Evolutionary conservation across 2,113 vertebrate species (phyloP).

Genomic region (Pelmatolapia mariae): DNA sequence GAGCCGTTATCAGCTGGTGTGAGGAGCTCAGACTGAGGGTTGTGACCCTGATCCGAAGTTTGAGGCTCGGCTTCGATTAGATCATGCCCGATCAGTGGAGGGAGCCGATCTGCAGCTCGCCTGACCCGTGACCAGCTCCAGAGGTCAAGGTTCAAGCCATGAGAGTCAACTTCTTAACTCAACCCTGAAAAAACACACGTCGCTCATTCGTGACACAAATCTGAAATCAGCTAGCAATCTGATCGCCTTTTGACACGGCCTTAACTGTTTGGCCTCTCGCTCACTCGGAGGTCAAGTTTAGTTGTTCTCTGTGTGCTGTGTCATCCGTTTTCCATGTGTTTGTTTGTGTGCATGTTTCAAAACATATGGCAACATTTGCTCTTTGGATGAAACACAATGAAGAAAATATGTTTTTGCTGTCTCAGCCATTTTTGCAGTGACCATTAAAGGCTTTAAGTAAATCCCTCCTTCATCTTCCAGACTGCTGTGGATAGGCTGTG

Average conservation of each 20-base stretch:
- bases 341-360: neutral
- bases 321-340: neutral
- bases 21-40: neutral
- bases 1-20: neutral
- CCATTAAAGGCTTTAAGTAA: conserved; percentile 29
- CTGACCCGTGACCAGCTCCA: conserved; percentile 21
- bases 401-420: conserved; percentile 28
- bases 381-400: neutral
- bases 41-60: neutral
- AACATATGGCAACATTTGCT: neutral
- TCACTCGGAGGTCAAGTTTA: conserved; percentile 24
- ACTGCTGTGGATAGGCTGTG: conserved; percentile 10
- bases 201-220: neutral
- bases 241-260: neutral
- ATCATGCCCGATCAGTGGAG: conserved; percentile 26
- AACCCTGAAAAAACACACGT: neutral
- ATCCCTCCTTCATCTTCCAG: conserved; percentile 29
- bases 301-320: neutral
- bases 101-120: conserved; percentile 33
- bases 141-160: conserved; percentile 45
- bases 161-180: conserved; percentile 3
- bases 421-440: conserved; percentile 22
- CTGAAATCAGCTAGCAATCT: neutral
- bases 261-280: neutral
- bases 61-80: conserved; percentile 9